Base-by-base conservation (phyloP, 2,113 vertebrate genomes). In the Podarcis raffonei region DNA sequence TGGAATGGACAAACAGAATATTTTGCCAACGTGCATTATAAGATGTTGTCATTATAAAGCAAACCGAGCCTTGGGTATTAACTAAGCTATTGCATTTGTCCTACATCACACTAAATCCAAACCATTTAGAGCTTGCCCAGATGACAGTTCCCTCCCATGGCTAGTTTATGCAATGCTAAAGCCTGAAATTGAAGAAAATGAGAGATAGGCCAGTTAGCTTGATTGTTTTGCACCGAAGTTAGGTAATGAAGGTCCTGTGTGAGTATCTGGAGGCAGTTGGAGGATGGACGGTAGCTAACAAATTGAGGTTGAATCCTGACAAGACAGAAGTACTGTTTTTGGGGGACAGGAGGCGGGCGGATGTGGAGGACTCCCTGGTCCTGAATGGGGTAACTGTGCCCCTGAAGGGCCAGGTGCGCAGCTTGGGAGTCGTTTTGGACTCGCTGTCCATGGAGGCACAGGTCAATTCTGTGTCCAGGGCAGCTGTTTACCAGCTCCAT, bases 1-100 rank as follows among this genome's bases (percentile, higher is more conserved):
- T 42, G 9, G 86, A 88, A 59, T 81, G 3, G 76, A 23, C 4
- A 9, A 84, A 78, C 57, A 12, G 74, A 90, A 82, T 91, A 62
- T 35, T 89, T 87, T 75, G 11, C 4, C 3, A 83, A 37, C 68
- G 1, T 35, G 32, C 8, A 9, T 4, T 37, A 8, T 11, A 22
- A 30, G 68, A 83, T 57, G 85, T 93, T 20, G 42, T 3, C 76
- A 74, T 92, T 87, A 0, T 85, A 53, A 90, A 9, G 22, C 0
- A 81, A 23, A n/a, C 30, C 27, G 18, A 3, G 48, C 23, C 57
- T 74, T 20, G 0, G 72, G 0, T 48, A 39, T 4, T 39, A 35
- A 22, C 6, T 76, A 76, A 6, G 53, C 76, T 89, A 27, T 37
- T 35, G 75, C 37, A 12, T 66, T 81, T 1, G 68, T 13, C 2